Conservation (phyloP, 92 coral and sea anemone genomes). For the Heteractis magnifica region DNA sequence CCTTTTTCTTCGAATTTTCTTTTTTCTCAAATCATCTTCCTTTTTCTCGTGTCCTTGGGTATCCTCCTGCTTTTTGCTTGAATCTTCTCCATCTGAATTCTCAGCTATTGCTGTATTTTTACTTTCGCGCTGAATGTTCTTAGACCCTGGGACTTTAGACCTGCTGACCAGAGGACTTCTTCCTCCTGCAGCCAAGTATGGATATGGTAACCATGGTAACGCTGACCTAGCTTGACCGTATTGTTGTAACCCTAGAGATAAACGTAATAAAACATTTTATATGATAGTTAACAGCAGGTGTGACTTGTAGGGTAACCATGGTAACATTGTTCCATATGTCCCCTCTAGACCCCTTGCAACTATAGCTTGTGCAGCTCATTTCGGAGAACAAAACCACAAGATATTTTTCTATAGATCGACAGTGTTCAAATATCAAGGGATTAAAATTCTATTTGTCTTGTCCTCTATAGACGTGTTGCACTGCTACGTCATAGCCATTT, state of each 20-base stretch:
- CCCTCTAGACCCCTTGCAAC: no score
- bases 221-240: conserved; percentile 15
- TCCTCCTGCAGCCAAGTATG: conserved; percentile 3
- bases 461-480: no score
- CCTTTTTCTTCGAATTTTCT: conserved; percentile 16
- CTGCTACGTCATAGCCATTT: no score
- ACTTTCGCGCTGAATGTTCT: neutral
- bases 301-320: no score
- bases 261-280: neutral
- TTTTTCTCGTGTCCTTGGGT: neutral
- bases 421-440: no score
- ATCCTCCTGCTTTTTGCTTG: neutral
- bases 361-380: no score
- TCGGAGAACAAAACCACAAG: no score
- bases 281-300: neutral
- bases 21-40: neutral
- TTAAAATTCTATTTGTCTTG: no score
- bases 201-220: conserved; percentile 12
- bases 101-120: neutral
- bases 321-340: no score
- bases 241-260: conserved; percentile 13
- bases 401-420: no score
- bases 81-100: neutral
- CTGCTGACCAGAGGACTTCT: conserved; percentile 39
- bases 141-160: conserved; percentile 57